Base-by-base conservation (phyloP, 2,797 vertebrate genomes). In the Arvicola amphibius region DNA sequence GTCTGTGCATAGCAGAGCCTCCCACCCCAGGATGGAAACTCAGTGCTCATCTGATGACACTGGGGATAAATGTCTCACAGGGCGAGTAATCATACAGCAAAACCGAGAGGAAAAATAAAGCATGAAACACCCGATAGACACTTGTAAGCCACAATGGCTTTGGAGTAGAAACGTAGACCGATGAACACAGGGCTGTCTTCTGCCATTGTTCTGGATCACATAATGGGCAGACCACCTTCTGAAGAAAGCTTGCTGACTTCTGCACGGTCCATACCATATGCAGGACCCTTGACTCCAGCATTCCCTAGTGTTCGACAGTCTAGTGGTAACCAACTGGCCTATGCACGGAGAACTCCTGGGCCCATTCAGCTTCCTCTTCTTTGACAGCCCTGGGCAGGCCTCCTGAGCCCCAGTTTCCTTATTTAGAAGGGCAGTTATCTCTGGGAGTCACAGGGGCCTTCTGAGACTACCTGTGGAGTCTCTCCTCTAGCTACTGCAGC, bases 241-340 rank as follows among this genome's bases (percentile, higher is more conserved):
- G 11, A 43, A 37, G 61, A 46, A 69, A n/a, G 21, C 1, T 17
- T 43, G 3, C 16, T 65, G 6, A 8, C 27, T 3, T 46, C 16
- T 3, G 2, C 19, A 1, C 12, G 4, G 0, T 7, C 40, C 25
- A 3, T 34, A 16, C 53, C 12, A 3, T n/a, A 23, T 23, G 61
- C 37, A 48, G 21, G 21, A 69, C 21, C 65, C 17, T 23, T 10
- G 48, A 7, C 43, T 61, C 5, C 21, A 6, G 63, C 5, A 1
- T 25, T 19, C 46, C 34, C 19, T 6, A 16, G 12, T 43, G 29
- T 46, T 63, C 21, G 23, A 46, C 23, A 37, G 16, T 32, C 25
- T 46, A 43, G 16, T 21, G 23, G 11, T 32, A 37, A 34, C 37
- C 10, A 25, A 13, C 10, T 63, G 80, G 14, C 3, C 25, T 48